Conservation (phyloP, 2,888 invertebrate species). For the Ecliptopera silaceata region DNA sequence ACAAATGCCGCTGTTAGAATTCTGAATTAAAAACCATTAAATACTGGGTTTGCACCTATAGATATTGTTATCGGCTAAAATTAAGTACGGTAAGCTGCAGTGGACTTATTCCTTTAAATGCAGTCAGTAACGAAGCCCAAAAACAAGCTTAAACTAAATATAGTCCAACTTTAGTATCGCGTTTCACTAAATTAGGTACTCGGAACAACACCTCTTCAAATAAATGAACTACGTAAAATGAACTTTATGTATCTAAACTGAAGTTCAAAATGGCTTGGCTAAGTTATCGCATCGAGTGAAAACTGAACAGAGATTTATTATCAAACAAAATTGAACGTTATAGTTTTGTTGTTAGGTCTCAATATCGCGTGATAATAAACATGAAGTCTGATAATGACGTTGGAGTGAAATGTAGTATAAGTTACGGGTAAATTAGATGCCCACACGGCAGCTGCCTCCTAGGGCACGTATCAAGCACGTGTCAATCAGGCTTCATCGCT, state of each 20-base stretch:
- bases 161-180: background rate
- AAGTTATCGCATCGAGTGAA: background rate
- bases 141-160: background rate
- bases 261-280: background rate
- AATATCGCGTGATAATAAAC: background rate
- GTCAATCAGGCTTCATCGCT: slow-evolving; percentile 22
- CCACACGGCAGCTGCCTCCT: slow-evolving; percentile 8
- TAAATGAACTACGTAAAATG: background rate
- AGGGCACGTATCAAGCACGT: slow-evolving; percentile 19
- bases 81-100: too few species aligned
- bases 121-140: too few species aligned
- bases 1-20: too few species aligned
- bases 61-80: too few species aligned
- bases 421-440: slow-evolving; percentile 11
- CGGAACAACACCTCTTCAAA: background rate
- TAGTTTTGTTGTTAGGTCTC: background rate
- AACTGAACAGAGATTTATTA: background rate
- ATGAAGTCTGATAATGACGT: background rate
- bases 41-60: too few species aligned
- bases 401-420: background rate
- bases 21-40: too few species aligned
- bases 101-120: too few species aligned
- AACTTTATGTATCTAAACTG: background rate
- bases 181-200: background rate
- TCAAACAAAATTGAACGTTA: background rate